Evolutionary conservation across 1,140 invertebrate species (phyloP).

Genomic region (Diorhabda elongata): DNA sequence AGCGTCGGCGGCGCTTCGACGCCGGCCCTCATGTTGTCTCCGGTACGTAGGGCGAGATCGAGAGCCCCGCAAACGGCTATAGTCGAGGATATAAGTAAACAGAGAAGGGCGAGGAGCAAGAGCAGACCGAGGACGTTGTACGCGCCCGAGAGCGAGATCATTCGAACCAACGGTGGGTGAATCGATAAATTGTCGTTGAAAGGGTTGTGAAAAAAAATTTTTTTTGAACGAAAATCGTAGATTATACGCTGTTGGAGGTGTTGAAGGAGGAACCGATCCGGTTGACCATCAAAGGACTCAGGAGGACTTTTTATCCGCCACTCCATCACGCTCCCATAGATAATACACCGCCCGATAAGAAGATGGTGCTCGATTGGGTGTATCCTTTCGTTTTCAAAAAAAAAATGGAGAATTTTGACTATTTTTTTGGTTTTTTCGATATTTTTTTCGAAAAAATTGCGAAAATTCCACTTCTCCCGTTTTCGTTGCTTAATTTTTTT

Average conservation of each 20-base stretch:
- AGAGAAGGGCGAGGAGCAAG: conserved; percentile 69
- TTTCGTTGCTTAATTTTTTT: no score
- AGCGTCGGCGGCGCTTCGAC: conserved; percentile 48
- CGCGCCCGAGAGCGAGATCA: conserved; percentile 72
- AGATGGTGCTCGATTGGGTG: conserved; percentile 88
- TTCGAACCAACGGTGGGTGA: conserved; percentile 57
- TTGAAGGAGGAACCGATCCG: conserved; percentile 77
- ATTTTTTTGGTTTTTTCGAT: no score
- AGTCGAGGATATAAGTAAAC: conserved; percentile 54
- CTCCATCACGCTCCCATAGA: conserved; percentile 75
- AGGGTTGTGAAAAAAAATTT: background rate
- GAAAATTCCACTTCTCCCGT: no score
- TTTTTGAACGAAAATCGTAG: conserved; percentile 45
- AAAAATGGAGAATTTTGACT: background rate
- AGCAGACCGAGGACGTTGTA: conserved; percentile 74
- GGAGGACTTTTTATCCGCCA: conserved; percentile 83
- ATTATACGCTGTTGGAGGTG: conserved; percentile 78
- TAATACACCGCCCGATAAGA: conserved; percentile 80
- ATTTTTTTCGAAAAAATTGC: no score
- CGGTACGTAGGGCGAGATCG: conserved; percentile 66
- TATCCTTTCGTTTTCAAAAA: conserved; percentile 55
- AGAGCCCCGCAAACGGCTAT: conserved; percentile 53
- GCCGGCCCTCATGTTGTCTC: conserved; percentile 54
- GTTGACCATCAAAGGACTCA: conserved; percentile 77
- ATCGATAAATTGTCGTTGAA: background rate